Base-by-base conservation (phyloP, 2,113 vertebrate species). In the Prietella phreatophila region DNA sequence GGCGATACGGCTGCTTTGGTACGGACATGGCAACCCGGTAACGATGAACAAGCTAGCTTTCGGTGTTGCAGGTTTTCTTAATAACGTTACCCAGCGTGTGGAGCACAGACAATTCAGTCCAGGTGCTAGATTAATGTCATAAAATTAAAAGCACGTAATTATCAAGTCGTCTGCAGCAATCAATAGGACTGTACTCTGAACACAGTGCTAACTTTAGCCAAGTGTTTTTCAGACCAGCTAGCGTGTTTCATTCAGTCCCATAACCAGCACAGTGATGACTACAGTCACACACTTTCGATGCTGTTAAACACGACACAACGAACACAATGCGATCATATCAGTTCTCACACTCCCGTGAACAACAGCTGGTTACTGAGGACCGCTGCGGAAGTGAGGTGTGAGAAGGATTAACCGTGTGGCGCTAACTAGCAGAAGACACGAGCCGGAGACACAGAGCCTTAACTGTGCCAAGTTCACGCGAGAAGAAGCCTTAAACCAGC, bases 231-330 rank as follows among this genome's bases (percentile, higher is more conserved):
- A 61, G 50, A 50, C 50, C 25, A 80, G 17, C 5, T 30, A 71
- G 13, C 4, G 8, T 4, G 56, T 80, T 53, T 86, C 85, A 86
- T 86, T 86, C 58, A 83, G 50, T 82, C 78, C 30, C 4, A 53
- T 15, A 33, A 27, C 30, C 39, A 50, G 1, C 13, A n/a, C 22
- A 42, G 11, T 47, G 13, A 6, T 20, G 0, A 30, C 25, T 56
- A 36, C 2, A 71, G 1, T 71, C n/a, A 36, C n/a, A 1, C 11
- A 67, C 17, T 71, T 3, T 30, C 6, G 27, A 8, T 55, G 47
- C 73, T 50, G 14, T 30, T 82, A 5, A 60, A 56, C 17, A 19
- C 27, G 17, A 36, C 4, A 53, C 11, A 30, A 30, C 53, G 15
- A 79, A 55, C 55, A 20, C 19, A 71, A 10, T 33, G 13, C 11